phyloP scores from a whole-genome alignment of 1,140 invertebrate species.

The Ooceraea biroi region DNA sequence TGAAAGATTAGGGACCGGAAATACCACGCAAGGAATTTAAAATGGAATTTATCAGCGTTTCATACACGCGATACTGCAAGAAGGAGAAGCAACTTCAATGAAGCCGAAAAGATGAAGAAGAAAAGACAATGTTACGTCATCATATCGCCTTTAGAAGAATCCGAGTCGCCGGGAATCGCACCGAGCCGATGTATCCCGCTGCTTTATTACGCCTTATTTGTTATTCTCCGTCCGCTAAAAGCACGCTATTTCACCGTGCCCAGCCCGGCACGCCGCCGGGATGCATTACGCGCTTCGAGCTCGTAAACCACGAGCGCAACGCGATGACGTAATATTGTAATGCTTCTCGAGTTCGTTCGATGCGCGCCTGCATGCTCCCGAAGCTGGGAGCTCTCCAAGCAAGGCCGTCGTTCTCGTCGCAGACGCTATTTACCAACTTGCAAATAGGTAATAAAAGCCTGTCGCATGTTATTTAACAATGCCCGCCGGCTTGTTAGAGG shows the following conservation, averaged over 20 bases:
- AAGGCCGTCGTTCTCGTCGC: neutral
- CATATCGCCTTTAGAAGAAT: neutral
- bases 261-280: constrained; percentile 13
- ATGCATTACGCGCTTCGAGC: constrained; percentile 43
- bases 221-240: constrained; percentile 50
- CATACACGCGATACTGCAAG: too few species aligned
- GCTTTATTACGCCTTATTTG: constrained; percentile 54
- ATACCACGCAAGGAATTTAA: too few species aligned
- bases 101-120: too few species aligned
- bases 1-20: too few species aligned
- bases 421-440: constrained; percentile 5
- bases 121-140: too few species aligned
- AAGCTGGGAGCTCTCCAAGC: constrained; percentile 29
- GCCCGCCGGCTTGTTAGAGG: neutral
- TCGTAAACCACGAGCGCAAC: constrained; percentile 48
- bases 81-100: too few species aligned
- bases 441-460: constrained; percentile 6
- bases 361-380: neutral
- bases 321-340: constrained; percentile 55
- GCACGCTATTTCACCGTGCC: constrained; percentile 51
- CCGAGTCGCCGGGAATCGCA: constrained; percentile 43
- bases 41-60: too few species aligned
- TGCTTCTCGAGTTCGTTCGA: constrained; percentile 14
- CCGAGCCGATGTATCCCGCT: constrained; percentile 17
- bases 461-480: constrained; percentile 18